Conservation (phyloP, 2,888 invertebrate genomes). For the Torymus texanus region DNA sequence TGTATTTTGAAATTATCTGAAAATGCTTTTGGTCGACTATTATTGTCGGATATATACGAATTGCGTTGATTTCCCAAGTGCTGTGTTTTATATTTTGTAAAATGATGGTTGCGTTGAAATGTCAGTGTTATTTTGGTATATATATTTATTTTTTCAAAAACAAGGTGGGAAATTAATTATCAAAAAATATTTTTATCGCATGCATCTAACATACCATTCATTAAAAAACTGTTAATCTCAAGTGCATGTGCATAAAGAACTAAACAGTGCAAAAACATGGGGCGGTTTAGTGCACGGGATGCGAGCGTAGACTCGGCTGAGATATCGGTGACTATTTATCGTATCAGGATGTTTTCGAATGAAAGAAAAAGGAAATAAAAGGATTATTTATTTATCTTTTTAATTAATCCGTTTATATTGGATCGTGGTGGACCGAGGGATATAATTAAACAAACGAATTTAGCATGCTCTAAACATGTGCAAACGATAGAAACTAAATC, state of each 20-base stretch:
- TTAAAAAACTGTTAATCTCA: too few relatives aligned
- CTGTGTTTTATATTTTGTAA: too few relatives aligned
- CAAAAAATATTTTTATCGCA: too few relatives aligned
- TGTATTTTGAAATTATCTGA: too few relatives aligned
- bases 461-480: conserved; percentile 75
- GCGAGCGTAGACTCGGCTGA: conserved; percentile 33
- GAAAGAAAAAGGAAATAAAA: neutral
- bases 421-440: conserved; percentile 61
- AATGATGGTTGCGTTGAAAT: too few relatives aligned
- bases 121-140: neutral
- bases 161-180: neutral
- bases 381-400: conserved; percentile 24
- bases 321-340: conserved; percentile 14
- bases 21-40: too few relatives aligned
- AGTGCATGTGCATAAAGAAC: neutral
- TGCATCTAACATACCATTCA: too few relatives aligned
- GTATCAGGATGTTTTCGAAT: conserved; percentile 9
- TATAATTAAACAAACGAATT: conserved; percentile 70
- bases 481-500: conserved; percentile 75
- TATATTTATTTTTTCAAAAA: neutral
- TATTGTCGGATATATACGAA: too few relatives aligned
- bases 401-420: conserved; percentile 48
- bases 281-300: neutral
- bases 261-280: too few relatives aligned
- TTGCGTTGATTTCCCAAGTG: too few relatives aligned